Percentiles rank a stretch among this genome's conserved stretches.
phyloP scores from a whole-genome alignment of 2,888 invertebrate species.

The Arctia plantaginis region DNA sequence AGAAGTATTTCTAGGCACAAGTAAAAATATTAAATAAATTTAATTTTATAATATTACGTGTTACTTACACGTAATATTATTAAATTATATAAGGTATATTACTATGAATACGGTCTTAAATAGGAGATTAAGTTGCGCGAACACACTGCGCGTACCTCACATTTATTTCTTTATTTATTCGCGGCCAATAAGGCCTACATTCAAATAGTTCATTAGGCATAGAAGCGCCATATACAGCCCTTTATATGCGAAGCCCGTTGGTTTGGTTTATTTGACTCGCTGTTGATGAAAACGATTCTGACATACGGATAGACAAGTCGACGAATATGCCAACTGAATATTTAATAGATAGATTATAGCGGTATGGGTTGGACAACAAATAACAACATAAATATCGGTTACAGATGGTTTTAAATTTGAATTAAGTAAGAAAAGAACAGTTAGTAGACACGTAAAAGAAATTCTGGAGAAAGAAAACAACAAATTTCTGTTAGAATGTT shows the following conservation, averaged over 20 bases:
- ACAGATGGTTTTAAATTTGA: background rate
- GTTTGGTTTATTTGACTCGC: conserved; percentile 71
- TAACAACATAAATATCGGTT: background rate
- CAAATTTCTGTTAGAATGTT: background rate
- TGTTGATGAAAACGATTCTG: conserved; percentile 67
- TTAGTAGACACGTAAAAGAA: background rate
- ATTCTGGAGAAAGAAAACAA: no score
- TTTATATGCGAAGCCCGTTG: conserved; percentile 78
- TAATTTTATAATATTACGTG: no score
- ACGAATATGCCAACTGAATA: conserved; percentile 22
- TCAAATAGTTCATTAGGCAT: conserved; percentile 83
- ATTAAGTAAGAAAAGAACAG: background rate
- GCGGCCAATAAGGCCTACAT: conserved; percentile 81
- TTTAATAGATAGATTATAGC: conserved; percentile 1
- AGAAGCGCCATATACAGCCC: conserved; percentile 68
- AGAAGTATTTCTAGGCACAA: no score
- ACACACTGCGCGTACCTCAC: conserved; percentile 67
- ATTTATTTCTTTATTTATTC: conserved; percentile 82
- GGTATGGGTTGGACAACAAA: background rate
- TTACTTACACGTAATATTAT: no score
- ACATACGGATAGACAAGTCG: conserved; percentile 52
- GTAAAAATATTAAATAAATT: no score
- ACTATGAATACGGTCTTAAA: conserved; percentile 69
- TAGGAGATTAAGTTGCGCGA: conserved; percentile 77
- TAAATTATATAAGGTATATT: background rate